Evolutionary conservation across 2,888 invertebrate species (phyloP).

Genomic region (Horisme vitalbata): DNA sequence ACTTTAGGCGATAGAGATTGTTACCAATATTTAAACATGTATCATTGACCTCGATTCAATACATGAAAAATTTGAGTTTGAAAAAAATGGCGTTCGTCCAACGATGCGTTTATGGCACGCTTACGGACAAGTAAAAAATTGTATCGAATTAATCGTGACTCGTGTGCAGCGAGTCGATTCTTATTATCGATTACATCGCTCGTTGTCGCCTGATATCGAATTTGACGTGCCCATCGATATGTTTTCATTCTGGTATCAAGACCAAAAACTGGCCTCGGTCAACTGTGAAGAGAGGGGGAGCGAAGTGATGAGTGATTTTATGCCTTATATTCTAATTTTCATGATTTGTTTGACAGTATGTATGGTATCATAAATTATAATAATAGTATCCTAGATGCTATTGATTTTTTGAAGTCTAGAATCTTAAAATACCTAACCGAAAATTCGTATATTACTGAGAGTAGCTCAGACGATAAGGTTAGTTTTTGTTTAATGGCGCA

Average conservation of each 20-base stretch:
- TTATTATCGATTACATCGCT: conserved; percentile 39
- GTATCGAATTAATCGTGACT: conserved; percentile 37
- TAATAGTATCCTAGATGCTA: too few species aligned
- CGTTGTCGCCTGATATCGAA: conserved; percentile 39
- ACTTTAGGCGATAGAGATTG: too few species aligned
- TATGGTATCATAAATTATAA: too few species aligned
- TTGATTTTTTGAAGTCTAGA: too few species aligned
- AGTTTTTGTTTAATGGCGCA: too few species aligned
- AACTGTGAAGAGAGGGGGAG: conserved; percentile 22
- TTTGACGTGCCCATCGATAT: conserved; percentile 43
- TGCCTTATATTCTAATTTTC: neutral
- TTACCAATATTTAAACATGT: too few species aligned
- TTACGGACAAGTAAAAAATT: conserved; percentile 32
- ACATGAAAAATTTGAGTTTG: neutral
- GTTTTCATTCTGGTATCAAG: conserved; percentile 45
- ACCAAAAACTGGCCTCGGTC: conserved; percentile 22
- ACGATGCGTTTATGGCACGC: conserved; percentile 30
- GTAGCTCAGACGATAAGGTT: too few species aligned
- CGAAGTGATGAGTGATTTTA: conserved; percentile 1
- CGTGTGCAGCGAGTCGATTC: conserved; percentile 41
- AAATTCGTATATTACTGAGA: too few species aligned
- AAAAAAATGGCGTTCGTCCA: conserved; percentile 20
- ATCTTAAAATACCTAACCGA: too few species aligned
- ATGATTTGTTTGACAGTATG: too few species aligned
- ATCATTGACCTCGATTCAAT: neutral